A percentile compares a stretch with the other conserved stretches of the same genome.
phyloP scores from a whole-genome alignment of 64 coral and sea anemone species.

The Pocillopora damicornis region DNA sequence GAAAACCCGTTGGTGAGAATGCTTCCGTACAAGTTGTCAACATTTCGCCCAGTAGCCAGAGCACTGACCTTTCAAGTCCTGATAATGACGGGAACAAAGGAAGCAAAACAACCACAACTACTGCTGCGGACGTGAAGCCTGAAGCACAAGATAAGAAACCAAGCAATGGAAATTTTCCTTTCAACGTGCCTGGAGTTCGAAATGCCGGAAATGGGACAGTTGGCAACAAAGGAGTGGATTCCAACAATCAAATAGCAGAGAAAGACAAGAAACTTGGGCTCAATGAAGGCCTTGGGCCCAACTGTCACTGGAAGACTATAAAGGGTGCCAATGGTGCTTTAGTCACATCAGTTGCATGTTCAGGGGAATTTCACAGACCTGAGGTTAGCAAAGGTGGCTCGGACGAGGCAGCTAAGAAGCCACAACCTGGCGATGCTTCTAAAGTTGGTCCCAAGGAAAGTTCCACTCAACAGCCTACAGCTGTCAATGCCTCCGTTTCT shows the following conservation, averaged over 20 bases:
- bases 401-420: background rate
- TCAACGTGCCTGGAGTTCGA: conserved; percentile 10
- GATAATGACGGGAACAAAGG: background rate
- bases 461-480: background rate
- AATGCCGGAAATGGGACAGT: conserved; percentile 3
- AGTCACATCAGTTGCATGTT: conserved; percentile 9
- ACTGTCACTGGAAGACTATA: conserved; percentile 28
- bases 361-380: conserved; percentile 11
- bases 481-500: background rate
- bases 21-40: background rate
- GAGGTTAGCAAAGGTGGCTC: background rate
- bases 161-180: conserved; percentile 3
- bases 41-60: background rate
- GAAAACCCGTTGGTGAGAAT: background rate
- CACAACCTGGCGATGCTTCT: background rate
- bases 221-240: background rate
- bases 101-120: background rate
- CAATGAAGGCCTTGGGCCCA: conserved; percentile 5
- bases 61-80: background rate
- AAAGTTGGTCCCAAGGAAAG: background rate
- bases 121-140: background rate
- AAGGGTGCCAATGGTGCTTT: background rate
- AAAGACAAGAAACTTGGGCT: conserved; percentile 1
- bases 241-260: background rate
- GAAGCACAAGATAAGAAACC: background rate